Conservation (phyloP, 2,797 vertebrate species). For the Cercopithecus mitis region DNA sequence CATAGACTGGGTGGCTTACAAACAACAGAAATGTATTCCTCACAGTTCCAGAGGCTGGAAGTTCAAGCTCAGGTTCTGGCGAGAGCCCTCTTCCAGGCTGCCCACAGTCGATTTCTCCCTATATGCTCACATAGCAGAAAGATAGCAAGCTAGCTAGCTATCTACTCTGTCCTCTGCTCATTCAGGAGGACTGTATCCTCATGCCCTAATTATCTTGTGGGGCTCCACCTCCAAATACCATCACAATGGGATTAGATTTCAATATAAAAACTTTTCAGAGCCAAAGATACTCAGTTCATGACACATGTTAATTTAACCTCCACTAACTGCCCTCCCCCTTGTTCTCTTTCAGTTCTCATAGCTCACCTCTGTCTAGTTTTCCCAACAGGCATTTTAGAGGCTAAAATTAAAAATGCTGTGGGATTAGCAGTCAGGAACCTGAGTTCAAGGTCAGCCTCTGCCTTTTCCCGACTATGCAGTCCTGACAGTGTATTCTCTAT, state of each 20-base stretch:
- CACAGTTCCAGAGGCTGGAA: neutral
- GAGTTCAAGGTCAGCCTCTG: neutral
- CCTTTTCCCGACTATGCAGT: neutral
- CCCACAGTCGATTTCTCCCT: neutral
- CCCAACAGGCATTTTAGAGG: neutral
- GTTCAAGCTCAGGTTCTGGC: neutral
- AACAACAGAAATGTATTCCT: neutral
- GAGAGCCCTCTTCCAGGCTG: neutral
- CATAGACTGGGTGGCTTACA: neutral
- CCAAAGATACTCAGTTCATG: neutral
- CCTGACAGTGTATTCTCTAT: neutral
- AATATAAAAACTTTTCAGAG: neutral
- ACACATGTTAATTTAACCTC: neutral
- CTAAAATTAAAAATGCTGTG: neutral
- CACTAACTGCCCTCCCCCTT: neutral
- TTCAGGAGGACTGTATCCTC: neutral
- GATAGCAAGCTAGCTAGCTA: neutral
- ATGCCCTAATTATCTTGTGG: neutral
- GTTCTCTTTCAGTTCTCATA: neutral
- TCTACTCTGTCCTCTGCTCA: neutral
- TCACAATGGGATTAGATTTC: neutral
- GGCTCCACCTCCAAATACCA: neutral
- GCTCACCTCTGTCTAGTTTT: constrained; percentile 26
- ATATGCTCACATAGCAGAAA: neutral
- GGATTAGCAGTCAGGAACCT: neutral